Base-by-base conservation (phyloP, 2,113 vertebrate genomes). In the Otus sunia region DNA sequence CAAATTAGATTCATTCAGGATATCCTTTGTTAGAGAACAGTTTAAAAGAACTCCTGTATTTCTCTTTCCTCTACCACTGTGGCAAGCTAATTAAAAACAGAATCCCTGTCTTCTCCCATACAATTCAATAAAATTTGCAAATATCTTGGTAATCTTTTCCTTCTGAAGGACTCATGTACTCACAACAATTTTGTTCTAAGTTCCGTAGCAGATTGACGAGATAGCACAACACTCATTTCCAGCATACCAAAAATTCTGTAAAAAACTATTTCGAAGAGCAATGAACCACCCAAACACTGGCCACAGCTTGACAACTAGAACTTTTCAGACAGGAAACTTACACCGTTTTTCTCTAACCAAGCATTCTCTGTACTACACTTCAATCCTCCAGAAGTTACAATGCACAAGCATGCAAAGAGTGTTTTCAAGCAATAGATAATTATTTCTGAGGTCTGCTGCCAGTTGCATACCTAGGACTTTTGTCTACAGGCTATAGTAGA, bases 401-500 rank as follows among this genome's bases (percentile, higher is more conserved):
- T 0, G 0, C 25, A 67, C 10, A 80, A 66, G 11, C 5, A 83
- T 4, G 25, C 2, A 68, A 55, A 2, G 11, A 52, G 13, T 3
- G 6, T 73, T 95, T 86, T 79, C 41, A 79, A 86, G 32, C 53
- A 81, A 79, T 10, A 62, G 37, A 11, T 3, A 81, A 47, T 41
- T 47, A 47, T 25, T 71, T 74, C 37, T 50, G 36, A 92, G 21
- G 25, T 62, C 50, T 58, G 23, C 26, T 77, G 52, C 25, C 18
- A 43, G 16, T 1, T 52, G 39, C 18, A 49, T 12, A 62, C 25
- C 10, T 37, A 76, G 73, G 11, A 84, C 29, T 72, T 67, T 67
- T 2, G 15, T 20, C 39, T 55, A 58, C 13, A 80, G 49, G 25
- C n/a, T 36, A 10, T 2, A 59, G 29, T 50, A 43, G 39, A 86